A percentile compares a stretch with the other conserved stretches of the same genome.
These are phyloP conservation scores for Podabrus alpinus DNA, from an alignment of 2,888 invertebrate species.

Conservation along the genomic window DNA sequence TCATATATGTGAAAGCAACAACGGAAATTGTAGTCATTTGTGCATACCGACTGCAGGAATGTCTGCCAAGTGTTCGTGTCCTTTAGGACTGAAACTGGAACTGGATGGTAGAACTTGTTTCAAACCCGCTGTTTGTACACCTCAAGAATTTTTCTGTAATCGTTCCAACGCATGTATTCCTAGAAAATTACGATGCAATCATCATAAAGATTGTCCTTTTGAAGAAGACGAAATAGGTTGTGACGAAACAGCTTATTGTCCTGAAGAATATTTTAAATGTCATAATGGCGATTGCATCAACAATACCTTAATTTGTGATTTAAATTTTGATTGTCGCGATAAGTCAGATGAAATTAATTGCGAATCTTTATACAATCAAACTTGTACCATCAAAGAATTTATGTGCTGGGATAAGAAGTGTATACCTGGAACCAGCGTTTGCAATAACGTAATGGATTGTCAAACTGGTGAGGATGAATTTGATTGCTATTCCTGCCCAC, in stretches of 20 bases:
- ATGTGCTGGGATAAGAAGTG: neutral
- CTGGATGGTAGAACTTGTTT: constrained; percentile 63
- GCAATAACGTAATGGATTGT: neutral
- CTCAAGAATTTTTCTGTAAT: constrained; percentile 53
- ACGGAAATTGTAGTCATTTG: constrained; percentile 74
- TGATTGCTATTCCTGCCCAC: constrained; percentile 49
- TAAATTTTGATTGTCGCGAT: neutral
- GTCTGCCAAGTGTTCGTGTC: constrained; percentile 63
- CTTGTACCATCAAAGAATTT: neutral
- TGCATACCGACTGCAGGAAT: constrained; percentile 62
- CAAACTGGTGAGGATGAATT: neutral
- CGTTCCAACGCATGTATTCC: constrained; percentile 57
- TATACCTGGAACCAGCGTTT: neutral
- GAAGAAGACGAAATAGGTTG: neutral
- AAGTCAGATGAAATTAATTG: neutral
- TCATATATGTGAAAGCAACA: constrained; percentile 64
- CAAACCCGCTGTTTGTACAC: constrained; percentile 56
- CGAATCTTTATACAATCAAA: neutral
- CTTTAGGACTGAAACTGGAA: constrained; percentile 64
- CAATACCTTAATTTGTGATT: neutral
- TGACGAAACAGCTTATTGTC: neutral
- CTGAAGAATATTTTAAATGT: neutral
- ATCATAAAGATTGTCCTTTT: constrained; percentile 23
- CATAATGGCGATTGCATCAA: neutral
- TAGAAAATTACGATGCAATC: constrained; percentile 47